phyloP scores from a whole-genome alignment of 1,140 invertebrate genomes.

The Drosophila parvula region DNA sequence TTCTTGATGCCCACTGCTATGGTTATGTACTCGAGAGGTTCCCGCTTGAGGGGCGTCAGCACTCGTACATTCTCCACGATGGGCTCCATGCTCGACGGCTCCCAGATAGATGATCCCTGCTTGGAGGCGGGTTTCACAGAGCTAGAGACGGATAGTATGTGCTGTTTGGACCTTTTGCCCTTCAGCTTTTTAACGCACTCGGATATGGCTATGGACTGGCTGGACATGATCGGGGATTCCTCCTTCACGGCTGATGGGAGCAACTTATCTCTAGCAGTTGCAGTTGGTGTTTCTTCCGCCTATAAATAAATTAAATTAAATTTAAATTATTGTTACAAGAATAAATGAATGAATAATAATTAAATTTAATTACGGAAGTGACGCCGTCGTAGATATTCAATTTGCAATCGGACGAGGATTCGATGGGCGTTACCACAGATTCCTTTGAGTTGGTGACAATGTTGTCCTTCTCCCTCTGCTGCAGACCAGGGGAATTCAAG shows the following conservation, averaged over 20 bases:
- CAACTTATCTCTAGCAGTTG: slow-evolving; percentile 44
- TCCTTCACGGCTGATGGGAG: slow-evolving; percentile 85
- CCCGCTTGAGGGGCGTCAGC: slow-evolving; percentile 86
- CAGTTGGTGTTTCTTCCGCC: slow-evolving; percentile 84
- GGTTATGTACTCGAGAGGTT: slow-evolving; percentile 88
- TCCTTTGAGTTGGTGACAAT: slow-evolving; percentile 37
- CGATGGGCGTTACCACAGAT: slow-evolving; percentile 86
- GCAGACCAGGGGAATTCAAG: neutral
- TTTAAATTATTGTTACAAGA: no score
- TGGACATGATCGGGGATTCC: slow-evolving; percentile 88
- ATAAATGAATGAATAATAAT: no score
- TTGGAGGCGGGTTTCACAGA: slow-evolving; percentile 17
- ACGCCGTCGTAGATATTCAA: slow-evolving; percentile 94
- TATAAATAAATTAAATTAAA: no score
- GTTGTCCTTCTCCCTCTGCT: slow-evolving; percentile 11
- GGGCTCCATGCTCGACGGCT: slow-evolving; percentile 55
- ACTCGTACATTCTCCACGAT: slow-evolving; percentile 83
- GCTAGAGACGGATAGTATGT: slow-evolving; percentile 70
- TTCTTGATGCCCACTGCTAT: slow-evolving; percentile 86
- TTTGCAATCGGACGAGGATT: slow-evolving; percentile 92
- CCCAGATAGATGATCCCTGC: slow-evolving; percentile 47
- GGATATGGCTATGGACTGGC: slow-evolving; percentile 87
- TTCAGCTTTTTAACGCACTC: slow-evolving; percentile 84
- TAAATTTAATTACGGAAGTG: slow-evolving; percentile 85
- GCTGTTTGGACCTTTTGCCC: slow-evolving; percentile 84